A percentile compares a stretch with the other conserved stretches of the same genome.
Conservation (phyloP, 30 jellyfish, hydroid and myxozoan genomes). For the Turritopsis rubra region DNA sequence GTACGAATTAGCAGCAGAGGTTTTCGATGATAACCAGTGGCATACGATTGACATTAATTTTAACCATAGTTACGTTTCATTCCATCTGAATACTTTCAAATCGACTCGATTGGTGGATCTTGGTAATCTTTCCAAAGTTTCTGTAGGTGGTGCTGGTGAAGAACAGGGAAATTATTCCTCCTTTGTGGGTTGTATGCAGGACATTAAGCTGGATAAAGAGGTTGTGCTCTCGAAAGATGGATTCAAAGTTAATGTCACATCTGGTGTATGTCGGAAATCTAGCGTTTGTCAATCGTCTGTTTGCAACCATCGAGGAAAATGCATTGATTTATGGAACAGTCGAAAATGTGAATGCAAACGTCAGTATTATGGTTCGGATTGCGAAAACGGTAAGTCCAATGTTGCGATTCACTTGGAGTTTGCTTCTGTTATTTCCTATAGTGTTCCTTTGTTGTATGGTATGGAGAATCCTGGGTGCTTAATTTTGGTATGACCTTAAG, state of each 20-base stretch:
- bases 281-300: conserved; percentile 23
- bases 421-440: too few relatives aligned
- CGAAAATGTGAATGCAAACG: conserved; percentile 38
- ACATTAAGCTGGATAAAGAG: conserved; percentile 18
- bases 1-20: not conserved
- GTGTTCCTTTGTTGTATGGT: too few relatives aligned
- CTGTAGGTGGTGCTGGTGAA: not conserved
- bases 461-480: too few relatives aligned
- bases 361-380: conserved; percentile 31
- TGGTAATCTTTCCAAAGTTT: not conserved
- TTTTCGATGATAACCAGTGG: conserved; percentile 35
- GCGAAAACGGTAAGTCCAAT: conserved; percentile 38
- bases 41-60: conserved; percentile 16
- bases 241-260: conserved; percentile 13
- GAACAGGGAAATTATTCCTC: conserved; percentile 4
- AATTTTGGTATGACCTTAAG: too few relatives aligned
- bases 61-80: not conserved
- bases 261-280: conserved; percentile 45
- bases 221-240: conserved; percentile 26
- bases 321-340: conserved; percentile 38
- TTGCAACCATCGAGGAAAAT: conserved; percentile 36
- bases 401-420: too few relatives aligned
- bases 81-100: not conserved
- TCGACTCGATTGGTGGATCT: not conserved
- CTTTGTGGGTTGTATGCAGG: conserved; percentile 48